Conservation (phyloP, 2,888 invertebrate species). For the Steinernema carpocapsae region DNA sequence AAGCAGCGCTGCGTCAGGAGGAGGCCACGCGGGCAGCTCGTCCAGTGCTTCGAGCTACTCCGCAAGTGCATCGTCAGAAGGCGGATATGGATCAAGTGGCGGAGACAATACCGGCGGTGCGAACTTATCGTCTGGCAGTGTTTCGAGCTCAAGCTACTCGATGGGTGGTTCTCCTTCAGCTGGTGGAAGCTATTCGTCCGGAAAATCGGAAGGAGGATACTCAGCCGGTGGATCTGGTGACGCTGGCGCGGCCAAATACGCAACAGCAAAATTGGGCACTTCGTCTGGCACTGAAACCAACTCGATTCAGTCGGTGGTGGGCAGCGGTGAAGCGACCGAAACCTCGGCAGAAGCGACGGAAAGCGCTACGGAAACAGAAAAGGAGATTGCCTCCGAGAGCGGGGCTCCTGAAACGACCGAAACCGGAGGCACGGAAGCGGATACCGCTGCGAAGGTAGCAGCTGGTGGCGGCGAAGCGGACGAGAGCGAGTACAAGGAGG, state of each 20-base stretch:
- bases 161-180: conserved; percentile 5
- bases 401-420: neutral
- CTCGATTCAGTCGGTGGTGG: neutral
- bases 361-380: neutral
- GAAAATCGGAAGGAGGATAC: neutral
- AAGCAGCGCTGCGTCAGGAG: neutral
- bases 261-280: neutral
- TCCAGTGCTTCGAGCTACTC: neutral
- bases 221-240: neutral
- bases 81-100: conserved; percentile 13
- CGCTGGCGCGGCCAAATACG: neutral
- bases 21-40: neutral
- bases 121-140: neutral
- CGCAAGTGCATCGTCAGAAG: neutral
- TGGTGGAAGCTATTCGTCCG: neutral
- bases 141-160: neutral
- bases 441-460: neutral
- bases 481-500: conserved; percentile 17
- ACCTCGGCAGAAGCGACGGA: neutral
- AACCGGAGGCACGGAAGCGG: neutral
- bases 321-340: neutral
- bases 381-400: neutral
- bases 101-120: neutral
- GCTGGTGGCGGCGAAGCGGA: conserved; percentile 16
- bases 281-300: neutral